These are phyloP conservation scores for Parasteatoda tepidariorum DNA, from an alignment of 1,140 invertebrate genomes.

Conservation along the genomic window DNA sequence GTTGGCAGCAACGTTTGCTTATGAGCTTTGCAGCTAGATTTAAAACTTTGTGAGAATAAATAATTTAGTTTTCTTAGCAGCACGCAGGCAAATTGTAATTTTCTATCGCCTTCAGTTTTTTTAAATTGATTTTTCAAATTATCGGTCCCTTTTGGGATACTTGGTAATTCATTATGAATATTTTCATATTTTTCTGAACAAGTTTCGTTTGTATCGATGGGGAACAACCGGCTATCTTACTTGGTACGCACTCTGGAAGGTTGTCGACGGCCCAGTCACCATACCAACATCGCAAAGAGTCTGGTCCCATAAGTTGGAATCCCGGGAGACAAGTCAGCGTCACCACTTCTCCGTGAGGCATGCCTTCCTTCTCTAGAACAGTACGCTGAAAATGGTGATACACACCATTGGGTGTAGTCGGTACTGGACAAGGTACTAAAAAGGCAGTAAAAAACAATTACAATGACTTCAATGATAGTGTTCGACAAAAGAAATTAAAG, in stretches of 20 bases:
- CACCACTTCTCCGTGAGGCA: conserved; percentile 75
- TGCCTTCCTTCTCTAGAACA: conserved; percentile 70
- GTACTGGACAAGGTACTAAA: conserved; percentile 77
- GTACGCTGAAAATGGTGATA: conserved; percentile 70
- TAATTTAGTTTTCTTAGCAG: too few species aligned
- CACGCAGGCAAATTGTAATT: too few species aligned
- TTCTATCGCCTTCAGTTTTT: too few species aligned
- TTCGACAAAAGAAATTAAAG: not conserved
- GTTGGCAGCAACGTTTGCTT: too few species aligned
- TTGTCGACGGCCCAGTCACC: conserved; percentile 80
- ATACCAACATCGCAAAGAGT: conserved; percentile 79
- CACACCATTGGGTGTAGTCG: conserved; percentile 75
- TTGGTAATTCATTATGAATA: too few species aligned
- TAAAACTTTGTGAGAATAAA: too few species aligned
- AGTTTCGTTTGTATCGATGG: too few species aligned
- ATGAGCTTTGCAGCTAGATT: too few species aligned
- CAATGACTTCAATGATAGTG: not conserved
- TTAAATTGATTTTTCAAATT: too few species aligned
- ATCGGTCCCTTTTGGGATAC: too few species aligned
- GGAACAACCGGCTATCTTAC: conserved; percentile 66
- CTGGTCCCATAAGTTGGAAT: conserved; percentile 77
- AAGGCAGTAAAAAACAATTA: conserved; percentile 54
- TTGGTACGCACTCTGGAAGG: conserved; percentile 81
- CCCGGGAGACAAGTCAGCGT: conserved; percentile 77
- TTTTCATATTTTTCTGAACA: too few species aligned